These are phyloP conservation scores for Rutilus rutilus DNA, from an alignment of 2,113 vertebrate species.

Conservation along the genomic window DNA sequence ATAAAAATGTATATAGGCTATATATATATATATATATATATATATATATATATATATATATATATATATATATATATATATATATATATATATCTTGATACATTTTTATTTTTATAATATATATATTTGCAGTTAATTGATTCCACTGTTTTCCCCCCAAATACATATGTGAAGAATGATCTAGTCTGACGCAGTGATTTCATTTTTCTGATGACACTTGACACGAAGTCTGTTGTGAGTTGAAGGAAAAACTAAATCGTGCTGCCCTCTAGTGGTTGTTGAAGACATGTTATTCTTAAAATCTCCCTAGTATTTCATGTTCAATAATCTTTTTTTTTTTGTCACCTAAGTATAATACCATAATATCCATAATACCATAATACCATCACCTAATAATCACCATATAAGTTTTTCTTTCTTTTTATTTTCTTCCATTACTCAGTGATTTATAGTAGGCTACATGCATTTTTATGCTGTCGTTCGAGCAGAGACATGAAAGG, in stretches of 20 bases:
- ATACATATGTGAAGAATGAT: neutral
- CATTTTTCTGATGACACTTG: neutral
- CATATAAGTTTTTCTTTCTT: neutral
- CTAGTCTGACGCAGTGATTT: neutral
- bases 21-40: too few species aligned
- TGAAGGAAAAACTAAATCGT: slow-evolving; percentile 23
- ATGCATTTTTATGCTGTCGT: neutral
- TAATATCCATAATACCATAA: too few species aligned
- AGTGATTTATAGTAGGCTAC: too few species aligned
- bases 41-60: too few species aligned
- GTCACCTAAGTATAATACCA: too few species aligned
- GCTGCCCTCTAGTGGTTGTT: slow-evolving; percentile 52
- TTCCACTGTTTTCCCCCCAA: neutral
- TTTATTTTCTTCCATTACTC: neutral
- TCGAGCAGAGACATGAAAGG: neutral
- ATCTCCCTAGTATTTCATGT: neutral
- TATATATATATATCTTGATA: too few species aligned
- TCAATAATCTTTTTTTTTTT: too few species aligned
- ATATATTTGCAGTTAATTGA: neutral
- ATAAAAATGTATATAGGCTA: neutral
- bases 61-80: too few species aligned
- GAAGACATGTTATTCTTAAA: neutral
- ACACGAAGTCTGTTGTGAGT: neutral
- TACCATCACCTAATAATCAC: too few species aligned
- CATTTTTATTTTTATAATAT: too few species aligned